phyloP scores from a whole-genome alignment of 1,140 invertebrate genomes.

The Diorhabda sublineata region DNA sequence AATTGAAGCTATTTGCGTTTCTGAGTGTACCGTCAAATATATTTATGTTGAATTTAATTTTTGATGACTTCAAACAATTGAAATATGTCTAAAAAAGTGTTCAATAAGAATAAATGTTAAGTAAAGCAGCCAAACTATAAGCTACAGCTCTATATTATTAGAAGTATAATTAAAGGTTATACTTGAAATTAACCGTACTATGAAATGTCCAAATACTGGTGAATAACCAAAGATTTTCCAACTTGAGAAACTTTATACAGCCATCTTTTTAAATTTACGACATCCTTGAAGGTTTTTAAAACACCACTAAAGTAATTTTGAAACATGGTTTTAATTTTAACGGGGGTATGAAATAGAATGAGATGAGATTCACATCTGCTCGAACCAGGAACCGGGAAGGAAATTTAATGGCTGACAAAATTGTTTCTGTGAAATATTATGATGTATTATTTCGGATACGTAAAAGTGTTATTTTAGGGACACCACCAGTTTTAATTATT shows the following conservation, averaged over 20 bases:
- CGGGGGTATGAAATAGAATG: conserved; percentile 17
- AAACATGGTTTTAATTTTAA: conserved; percentile 46
- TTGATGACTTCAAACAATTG: too few relatives aligned
- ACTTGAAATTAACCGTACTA: conserved; percentile 3
- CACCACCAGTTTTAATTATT: conserved; percentile 32
- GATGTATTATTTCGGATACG: conserved; percentile 32
- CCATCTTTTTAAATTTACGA: conserved; percentile 45
- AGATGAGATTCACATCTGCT: conserved; percentile 25
- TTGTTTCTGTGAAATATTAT: conserved; percentile 30
- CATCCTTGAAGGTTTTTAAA: conserved; percentile 41
- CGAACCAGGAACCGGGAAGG: conserved; percentile 24
- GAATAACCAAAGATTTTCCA: conserved; percentile 30
- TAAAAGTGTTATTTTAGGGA: conserved; percentile 29
- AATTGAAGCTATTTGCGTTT: too few relatives aligned
- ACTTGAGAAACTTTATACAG: conserved; percentile 40
- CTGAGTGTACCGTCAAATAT: too few relatives aligned
- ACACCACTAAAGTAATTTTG: conserved; percentile 45
- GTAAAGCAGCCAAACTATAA: too few relatives aligned
- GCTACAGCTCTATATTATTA: too few relatives aligned
- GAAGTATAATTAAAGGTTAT: not conserved
- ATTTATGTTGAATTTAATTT: too few relatives aligned
- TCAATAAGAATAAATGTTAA: too few relatives aligned
- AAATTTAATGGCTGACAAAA: conserved; percentile 22
- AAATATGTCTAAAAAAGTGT: too few relatives aligned
- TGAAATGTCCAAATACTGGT: conserved; percentile 9